These are phyloP conservation scores for Hirudinaria manillensis DNA, from an alignment of 2,888 invertebrate genomes.

Conservation along the genomic window DNA sequence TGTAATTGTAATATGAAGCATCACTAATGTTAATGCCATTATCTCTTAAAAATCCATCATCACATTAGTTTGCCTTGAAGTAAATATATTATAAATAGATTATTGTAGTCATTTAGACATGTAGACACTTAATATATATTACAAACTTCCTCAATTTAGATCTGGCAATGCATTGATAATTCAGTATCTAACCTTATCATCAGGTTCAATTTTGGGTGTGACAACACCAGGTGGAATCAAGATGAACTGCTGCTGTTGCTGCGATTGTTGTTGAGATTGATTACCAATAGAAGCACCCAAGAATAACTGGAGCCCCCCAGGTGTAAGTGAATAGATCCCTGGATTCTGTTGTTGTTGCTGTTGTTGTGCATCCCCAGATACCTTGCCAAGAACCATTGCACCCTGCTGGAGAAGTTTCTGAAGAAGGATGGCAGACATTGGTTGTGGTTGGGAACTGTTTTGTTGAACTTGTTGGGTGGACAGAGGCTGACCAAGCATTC, in stretches of 20 bases:
- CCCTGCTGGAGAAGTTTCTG: constrained; percentile 31
- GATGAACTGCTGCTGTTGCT: constrained; percentile 8
- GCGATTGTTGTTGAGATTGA: neutral
- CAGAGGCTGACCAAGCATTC: neutral
- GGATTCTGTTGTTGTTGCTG: constrained; percentile 16
- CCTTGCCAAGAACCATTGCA: constrained; percentile 26
- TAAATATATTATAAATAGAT: too few relatives aligned
- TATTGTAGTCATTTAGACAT: too few relatives aligned
- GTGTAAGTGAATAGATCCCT: constrained; percentile 6
- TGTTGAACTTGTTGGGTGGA: constrained; percentile 11
- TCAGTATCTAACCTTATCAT: constrained; percentile 1
- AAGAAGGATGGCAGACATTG: constrained; percentile 18
- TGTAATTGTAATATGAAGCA: neutral
- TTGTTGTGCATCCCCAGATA: constrained; percentile 24
- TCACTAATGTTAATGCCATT: neutral
- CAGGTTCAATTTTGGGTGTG: neutral
- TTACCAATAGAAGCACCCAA: neutral
- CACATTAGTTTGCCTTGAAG: too few relatives aligned
- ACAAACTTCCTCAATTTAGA: neutral
- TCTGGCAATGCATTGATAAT: neutral
- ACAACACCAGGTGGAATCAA: neutral
- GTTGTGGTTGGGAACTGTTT: neutral
- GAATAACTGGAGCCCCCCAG: constrained; percentile 8
- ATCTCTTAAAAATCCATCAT: neutral
- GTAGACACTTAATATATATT: too few relatives aligned